phyloP scores from a whole-genome alignment of 1,140 invertebrate species.

The Drosophila trapezifrons region DNA sequence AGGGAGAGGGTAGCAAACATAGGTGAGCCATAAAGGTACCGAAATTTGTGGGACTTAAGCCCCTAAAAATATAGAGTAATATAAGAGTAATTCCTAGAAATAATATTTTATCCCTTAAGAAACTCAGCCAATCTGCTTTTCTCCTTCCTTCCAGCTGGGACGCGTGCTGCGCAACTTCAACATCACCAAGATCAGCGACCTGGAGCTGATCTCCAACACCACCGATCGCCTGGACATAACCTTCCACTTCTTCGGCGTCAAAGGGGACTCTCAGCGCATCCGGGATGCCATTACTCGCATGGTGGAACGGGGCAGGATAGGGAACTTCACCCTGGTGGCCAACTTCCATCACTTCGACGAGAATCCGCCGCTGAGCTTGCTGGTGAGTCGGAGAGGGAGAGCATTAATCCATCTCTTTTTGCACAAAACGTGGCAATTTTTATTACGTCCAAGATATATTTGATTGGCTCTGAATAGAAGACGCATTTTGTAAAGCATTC shows the following conservation, averaged over 20 bases:
- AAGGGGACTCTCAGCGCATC: constrained; percentile 87
- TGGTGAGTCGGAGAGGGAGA: constrained; percentile 85
- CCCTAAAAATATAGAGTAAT: too few species aligned
- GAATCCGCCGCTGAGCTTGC: constrained; percentile 86
- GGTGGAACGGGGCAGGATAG: constrained; percentile 87
- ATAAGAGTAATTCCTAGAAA: too few species aligned
- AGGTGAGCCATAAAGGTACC: constrained; percentile 42
- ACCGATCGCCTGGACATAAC: constrained; percentile 87
- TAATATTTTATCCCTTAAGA: background rate
- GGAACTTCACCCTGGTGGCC: constrained; percentile 87
- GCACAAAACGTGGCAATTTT: constrained; percentile 5
- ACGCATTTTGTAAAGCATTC: constrained; percentile 21
- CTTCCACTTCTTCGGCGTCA: constrained; percentile 87
- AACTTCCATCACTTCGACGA: constrained; percentile 87
- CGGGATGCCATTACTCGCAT: constrained; percentile 87
- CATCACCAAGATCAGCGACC: constrained; percentile 88
- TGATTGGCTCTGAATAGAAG: constrained; percentile 20
- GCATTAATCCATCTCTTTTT: constrained; percentile 23
- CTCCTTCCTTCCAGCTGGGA: constrained; percentile 86
- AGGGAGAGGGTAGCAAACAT: background rate
- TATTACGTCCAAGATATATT: constrained; percentile 8
- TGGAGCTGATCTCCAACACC: constrained; percentile 88
- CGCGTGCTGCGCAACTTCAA: constrained; percentile 88
- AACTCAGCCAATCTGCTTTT: constrained; percentile 36
- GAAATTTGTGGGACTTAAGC: too few species aligned